Base-by-base conservation (phyloP, 2,797 vertebrate genomes). In the Chromis chromis region DNA sequence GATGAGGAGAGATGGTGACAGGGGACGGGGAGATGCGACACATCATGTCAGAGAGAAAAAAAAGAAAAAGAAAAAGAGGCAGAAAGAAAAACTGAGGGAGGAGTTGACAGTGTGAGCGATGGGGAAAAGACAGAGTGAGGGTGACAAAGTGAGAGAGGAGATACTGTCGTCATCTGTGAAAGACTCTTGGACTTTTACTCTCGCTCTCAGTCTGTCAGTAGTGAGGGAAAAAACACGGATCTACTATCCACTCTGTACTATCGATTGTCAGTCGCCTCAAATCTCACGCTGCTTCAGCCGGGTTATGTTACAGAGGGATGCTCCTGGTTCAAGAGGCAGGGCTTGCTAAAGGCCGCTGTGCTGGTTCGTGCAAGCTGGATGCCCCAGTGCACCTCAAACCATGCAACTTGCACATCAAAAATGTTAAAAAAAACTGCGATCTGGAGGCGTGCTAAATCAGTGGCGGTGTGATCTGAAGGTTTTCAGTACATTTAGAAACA, bases 181-280 rank as follows among this genome's bases (percentile, higher is more conserved):
- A 67, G 24, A 68, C 53, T 62, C 24, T 27, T 7, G 22, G 42
- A 75, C 55, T 53, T 70, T 65, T 22, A 17, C 36, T 78, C 53
- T 39, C 11, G 48, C 36, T 65, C 11, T 53, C 42, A 4, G 64
- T 81, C 50, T 68, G 65, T 36, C 33, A 36, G 33, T 36, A 12
- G 33, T 12, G 33, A 59, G n/a, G 22, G 36, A 39, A 1, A 74
- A 61, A 70, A 27, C 11, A 49, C 52, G 73, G 50, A 39, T 64
- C 36, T 74, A 42, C 46, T 40, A 10, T 27, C 39, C 6, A 19
- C 46, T 54, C 56, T 31, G 27, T 53, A 3, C 52, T 25, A 59
- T 42, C 53, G 21, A n/a, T 8, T 27, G 16, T 61, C 50, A 65
- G 11, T 19, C 12, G 4, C 25, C 24, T 65, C n/a, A 56, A 19